Conservation (phyloP, 2,888 invertebrate genomes). For the Parapristionchus giblindavisi region DNA sequence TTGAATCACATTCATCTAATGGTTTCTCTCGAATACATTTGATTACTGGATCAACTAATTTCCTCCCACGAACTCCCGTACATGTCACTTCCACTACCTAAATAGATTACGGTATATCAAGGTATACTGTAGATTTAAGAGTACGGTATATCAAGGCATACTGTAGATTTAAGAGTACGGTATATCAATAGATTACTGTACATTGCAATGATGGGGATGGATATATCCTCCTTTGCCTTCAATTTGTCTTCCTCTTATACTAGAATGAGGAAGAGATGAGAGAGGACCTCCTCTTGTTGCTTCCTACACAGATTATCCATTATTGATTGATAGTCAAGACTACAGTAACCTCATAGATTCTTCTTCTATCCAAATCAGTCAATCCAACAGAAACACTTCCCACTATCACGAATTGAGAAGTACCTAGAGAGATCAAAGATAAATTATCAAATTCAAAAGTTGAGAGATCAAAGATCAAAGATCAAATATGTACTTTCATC, state of each 20-base stretch:
- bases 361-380: conserved; percentile 39
- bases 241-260: conserved; percentile 1
- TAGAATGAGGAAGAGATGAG: not conserved
- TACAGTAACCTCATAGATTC: conserved; percentile 36
- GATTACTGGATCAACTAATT: conserved; percentile 63
- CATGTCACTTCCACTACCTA: conserved; percentile 65
- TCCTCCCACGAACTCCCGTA: conserved; percentile 60
- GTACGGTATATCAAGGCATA: not conserved
- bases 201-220: conserved; percentile 27
- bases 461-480: too few species aligned
- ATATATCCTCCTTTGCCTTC: conserved; percentile 35
- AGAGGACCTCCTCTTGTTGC: conserved; percentile 25
- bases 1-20: conserved; percentile 51
- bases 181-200: not conserved
- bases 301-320: conserved; percentile 6
- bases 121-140: not conserved
- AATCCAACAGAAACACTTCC: conserved; percentile 37
- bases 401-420: conserved; percentile 20
- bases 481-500: conserved; percentile 41
- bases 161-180: not conserved
- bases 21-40: conserved; percentile 59
- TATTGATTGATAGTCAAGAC: not conserved
- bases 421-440: conserved; percentile 1
- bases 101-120: not conserved
- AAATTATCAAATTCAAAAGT: not conserved